Conservation (phyloP, 1,140 invertebrate genomes). For the Cryptotermes secundus region DNA sequence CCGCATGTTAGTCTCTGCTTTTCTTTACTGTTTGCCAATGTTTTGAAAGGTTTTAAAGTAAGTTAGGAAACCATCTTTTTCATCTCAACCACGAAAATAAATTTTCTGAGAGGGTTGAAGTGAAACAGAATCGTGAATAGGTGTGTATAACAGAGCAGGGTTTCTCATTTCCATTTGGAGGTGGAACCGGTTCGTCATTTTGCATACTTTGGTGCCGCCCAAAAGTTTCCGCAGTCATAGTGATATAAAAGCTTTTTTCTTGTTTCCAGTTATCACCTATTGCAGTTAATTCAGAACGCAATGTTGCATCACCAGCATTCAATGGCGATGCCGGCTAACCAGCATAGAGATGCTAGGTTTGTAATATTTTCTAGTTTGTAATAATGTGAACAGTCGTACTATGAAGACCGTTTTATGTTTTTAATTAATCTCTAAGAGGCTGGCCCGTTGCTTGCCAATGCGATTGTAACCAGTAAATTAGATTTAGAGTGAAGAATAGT, state of each 20-base stretch:
- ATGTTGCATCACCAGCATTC: constrained; percentile 27
- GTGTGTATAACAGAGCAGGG: background rate
- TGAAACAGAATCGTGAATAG: constrained; percentile 21
- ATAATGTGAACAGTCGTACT: background rate
- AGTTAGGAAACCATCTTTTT: constrained; percentile 14
- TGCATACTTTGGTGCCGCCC: constrained; percentile 5
- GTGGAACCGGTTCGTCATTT: background rate
- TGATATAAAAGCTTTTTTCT: background rate
- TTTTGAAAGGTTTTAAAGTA: constrained; percentile 3
- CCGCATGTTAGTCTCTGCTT: constrained; percentile 30
- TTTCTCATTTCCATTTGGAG: background rate
- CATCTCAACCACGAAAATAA: constrained; percentile 24
- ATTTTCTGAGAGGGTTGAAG: constrained; percentile 20
- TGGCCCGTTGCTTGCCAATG: too few relatives aligned
- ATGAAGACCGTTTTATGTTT: background rate
- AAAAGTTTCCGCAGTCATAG: background rate
- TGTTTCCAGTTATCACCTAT: constrained; percentile 15
- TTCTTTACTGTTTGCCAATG: constrained; percentile 33
- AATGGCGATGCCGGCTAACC: constrained; percentile 21
- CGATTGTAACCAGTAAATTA: too few relatives aligned
- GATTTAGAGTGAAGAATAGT: too few relatives aligned
- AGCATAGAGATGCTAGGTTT: constrained; percentile 28
- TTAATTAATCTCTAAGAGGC: too few relatives aligned
- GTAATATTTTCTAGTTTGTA: constrained; percentile 11
- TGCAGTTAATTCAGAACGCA: background rate